Evolutionary conservation across 92 coral and sea anemone genomes (phyloP).

Genomic region (Paramuricea clavata): DNA sequence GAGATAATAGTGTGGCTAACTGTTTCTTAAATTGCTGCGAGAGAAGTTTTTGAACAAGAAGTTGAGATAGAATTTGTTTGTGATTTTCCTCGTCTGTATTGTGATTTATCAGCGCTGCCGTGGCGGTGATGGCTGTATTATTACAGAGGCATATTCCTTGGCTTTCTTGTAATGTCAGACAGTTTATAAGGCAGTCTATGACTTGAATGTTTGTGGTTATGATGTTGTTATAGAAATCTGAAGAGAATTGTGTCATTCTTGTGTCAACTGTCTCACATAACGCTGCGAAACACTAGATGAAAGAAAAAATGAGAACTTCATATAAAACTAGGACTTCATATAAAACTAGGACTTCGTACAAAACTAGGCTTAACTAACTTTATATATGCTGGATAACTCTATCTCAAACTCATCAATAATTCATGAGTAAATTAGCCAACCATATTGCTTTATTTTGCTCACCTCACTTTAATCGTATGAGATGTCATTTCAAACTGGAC

Average conservation of each 20-base stretch:
- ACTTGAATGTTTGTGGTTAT: constrained; percentile 36
- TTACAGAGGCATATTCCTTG: background rate
- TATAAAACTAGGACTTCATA: no score
- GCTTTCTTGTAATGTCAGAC: background rate
- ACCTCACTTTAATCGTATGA: no score
- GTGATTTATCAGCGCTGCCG: background rate
- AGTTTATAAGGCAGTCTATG: constrained; percentile 5
- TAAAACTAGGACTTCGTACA: no score
- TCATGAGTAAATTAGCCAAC: no score
- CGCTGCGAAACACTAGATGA: constrained; percentile 35
- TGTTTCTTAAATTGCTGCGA: constrained; percentile 18
- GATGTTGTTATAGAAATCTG: constrained; percentile 41
- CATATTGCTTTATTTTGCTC: no score
- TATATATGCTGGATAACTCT: no score
- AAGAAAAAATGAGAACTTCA: background rate
- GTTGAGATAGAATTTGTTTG: constrained; percentile 32
- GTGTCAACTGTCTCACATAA: constrained; percentile 32
- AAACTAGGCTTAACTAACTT: no score
- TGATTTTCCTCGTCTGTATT: constrained; percentile 10
- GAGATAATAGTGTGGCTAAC: background rate
- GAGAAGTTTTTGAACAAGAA: constrained; percentile 31
- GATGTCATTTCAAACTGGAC: no score
- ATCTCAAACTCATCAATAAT: no score
- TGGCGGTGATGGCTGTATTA: constrained; percentile 15
- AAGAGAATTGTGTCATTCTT: background rate